Evolutionary conservation across 2,888 invertebrate species (phyloP).

Genomic region (Invenusta paracnida): DNA sequence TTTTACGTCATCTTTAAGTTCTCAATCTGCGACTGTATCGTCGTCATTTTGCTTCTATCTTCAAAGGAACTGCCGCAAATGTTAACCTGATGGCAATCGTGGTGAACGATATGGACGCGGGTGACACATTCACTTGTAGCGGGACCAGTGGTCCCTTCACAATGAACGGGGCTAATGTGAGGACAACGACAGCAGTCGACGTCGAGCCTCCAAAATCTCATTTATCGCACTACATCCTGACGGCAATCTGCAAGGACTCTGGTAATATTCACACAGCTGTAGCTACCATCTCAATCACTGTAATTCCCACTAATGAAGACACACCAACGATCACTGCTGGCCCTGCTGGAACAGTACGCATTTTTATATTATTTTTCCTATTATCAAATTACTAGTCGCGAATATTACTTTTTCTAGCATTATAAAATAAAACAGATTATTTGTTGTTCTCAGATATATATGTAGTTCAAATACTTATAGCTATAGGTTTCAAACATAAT

Average conservation of each 20-base stretch:
- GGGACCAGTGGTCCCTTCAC: background rate
- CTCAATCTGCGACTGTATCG: no score
- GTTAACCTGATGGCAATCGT: background rate
- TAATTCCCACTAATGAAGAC: background rate
- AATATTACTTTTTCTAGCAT: background rate
- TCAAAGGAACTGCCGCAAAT: background rate
- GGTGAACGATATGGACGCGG: background rate
- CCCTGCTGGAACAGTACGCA: background rate
- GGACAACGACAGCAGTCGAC: background rate
- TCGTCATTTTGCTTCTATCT: no score
- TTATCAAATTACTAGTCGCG: background rate
- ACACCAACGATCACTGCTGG: background rate
- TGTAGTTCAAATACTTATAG: no score
- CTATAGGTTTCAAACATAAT: no score
- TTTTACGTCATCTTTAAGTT: no score
- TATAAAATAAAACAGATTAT: background rate
- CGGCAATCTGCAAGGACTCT: background rate
- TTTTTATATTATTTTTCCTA: background rate
- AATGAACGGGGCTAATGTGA: background rate
- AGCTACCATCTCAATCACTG: background rate
- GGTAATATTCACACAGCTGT: background rate
- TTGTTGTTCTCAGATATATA: no score
- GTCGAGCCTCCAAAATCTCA: background rate
- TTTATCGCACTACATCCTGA: background rate
- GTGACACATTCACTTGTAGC: background rate